Percentiles rank a stretch among this genome's conserved stretches.
These are phyloP conservation scores for Drosophila santomea DNA, from an alignment of 1,140 invertebrate species.

Conservation along the genomic window DNA sequence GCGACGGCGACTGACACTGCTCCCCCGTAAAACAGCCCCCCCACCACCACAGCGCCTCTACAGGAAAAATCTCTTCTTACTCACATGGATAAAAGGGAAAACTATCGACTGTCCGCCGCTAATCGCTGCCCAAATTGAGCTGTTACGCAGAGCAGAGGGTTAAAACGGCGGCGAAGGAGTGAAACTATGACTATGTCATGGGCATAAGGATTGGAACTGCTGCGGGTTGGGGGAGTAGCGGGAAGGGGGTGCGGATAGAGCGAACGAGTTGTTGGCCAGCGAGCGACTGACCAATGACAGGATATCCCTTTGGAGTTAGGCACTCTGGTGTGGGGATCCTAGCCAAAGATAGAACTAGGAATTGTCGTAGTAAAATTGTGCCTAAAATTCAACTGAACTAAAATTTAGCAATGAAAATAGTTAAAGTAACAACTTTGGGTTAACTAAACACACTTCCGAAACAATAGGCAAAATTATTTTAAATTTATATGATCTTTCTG, in stretches of 20 bases:
- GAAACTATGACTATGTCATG: slow-evolving; percentile 14
- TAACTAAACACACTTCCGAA: too few relatives aligned
- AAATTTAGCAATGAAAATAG: too few relatives aligned
- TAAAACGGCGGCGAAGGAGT: slow-evolving; percentile 9
- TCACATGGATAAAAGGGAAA: slow-evolving; percentile 3
- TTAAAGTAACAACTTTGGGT: too few relatives aligned
- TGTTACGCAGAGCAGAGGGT: slow-evolving; percentile 16
- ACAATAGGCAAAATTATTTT: too few relatives aligned
- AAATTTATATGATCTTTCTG: too few relatives aligned
- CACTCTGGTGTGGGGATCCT: neutral
- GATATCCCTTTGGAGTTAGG: neutral
- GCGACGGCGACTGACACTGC: slow-evolving; percentile 16
- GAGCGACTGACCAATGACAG: slow-evolving; percentile 22
- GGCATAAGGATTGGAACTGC: neutral
- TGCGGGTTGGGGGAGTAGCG: too few relatives aligned
- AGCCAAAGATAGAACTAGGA: neutral
- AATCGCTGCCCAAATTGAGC: slow-evolving; percentile 59
- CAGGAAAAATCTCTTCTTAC: slow-evolving; percentile 24
- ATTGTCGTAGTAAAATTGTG: neutral
- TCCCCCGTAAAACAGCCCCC: neutral
- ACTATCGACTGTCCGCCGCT: slow-evolving; percentile 34
- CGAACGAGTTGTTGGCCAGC: slow-evolving; percentile 6
- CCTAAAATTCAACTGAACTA: too few relatives aligned
- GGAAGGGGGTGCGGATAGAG: neutral
- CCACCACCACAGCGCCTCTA: neutral